These are phyloP conservation scores for Lasius platythorax DNA, from an alignment of 2,888 invertebrate genomes.

Conservation along the genomic window DNA sequence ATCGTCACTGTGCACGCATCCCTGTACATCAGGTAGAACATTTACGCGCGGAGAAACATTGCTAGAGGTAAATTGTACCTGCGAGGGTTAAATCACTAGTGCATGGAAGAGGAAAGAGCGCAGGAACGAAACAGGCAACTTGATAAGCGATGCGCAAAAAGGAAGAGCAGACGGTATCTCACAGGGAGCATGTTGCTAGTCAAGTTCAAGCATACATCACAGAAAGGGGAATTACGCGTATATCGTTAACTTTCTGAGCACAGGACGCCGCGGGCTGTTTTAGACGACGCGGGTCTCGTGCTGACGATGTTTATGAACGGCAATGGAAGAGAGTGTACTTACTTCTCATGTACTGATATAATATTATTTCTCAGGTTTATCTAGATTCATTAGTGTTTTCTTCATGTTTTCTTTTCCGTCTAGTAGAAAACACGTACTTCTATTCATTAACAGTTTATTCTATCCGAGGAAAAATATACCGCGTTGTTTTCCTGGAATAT, in stretches of 20 bases:
- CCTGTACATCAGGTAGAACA: background rate
- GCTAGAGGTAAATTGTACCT: slow-evolving; percentile 43
- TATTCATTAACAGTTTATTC: background rate
- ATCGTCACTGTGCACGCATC: background rate
- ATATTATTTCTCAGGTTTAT: background rate
- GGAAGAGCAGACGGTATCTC: slow-evolving; percentile 31
- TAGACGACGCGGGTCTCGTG: slow-evolving; percentile 4
- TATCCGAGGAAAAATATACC: background rate
- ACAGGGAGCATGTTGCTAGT: slow-evolving; percentile 22
- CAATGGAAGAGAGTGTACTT: background rate
- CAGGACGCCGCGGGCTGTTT: slow-evolving; percentile 40
- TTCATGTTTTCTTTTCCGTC: background rate
- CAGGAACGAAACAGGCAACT: slow-evolving; percentile 25
- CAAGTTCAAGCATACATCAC: slow-evolving; percentile 55
- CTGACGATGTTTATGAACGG: slow-evolving; percentile 31
- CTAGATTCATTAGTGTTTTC: background rate
- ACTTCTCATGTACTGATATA: background rate
- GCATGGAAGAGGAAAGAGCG: slow-evolving; percentile 6
- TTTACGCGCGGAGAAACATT: slow-evolving; percentile 10
- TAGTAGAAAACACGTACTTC: background rate
- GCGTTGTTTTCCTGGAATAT: background rate
- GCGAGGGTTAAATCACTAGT: slow-evolving; percentile 44
- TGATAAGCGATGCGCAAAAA: slow-evolving; percentile 51
- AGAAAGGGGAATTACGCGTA: slow-evolving; percentile 55
- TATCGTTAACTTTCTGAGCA: slow-evolving; percentile 60